Evolutionary conservation across 2,888 invertebrate genomes (phyloP).

Genomic region (Pterostichus niger): DNA sequence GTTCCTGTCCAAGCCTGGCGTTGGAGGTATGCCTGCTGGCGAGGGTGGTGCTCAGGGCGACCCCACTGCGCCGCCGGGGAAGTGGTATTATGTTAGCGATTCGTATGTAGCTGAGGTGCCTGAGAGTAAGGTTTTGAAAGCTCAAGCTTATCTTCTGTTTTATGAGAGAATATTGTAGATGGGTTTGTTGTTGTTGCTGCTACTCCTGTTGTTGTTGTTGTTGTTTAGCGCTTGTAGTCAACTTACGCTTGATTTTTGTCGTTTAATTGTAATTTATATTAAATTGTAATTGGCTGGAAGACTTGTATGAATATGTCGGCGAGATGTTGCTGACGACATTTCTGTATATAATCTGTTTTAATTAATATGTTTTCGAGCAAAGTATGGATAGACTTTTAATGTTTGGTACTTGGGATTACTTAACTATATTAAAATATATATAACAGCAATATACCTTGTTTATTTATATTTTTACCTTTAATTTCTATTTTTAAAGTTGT

Average conservation of each 20-base stretch:
- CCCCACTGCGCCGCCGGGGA: slow-evolving; percentile 81
- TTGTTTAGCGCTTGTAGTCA: neutral
- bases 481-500: neutral
- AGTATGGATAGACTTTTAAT: slow-evolving; percentile 43
- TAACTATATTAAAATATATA: slow-evolving; percentile 39
- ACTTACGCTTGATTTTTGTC: slow-evolving; percentile 25
- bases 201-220: too few species aligned
- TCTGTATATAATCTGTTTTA: slow-evolving; percentile 22
- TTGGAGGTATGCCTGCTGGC: slow-evolving; percentile 67
- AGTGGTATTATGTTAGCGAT: slow-evolving; percentile 97
- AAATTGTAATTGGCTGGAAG: neutral
- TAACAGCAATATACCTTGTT: neutral
- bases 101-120: slow-evolving; percentile 90
- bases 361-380: slow-evolving; percentile 9
- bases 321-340: neutral
- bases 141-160: slow-evolving; percentile 97
- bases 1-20: slow-evolving; percentile 79
- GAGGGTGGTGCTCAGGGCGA: slow-evolving; percentile 77
- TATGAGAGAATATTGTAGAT: slow-evolving; percentile 93
- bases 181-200: too few species aligned
- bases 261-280: slow-evolving; percentile 16
- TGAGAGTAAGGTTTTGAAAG: slow-evolving; percentile 88
- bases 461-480: neutral
- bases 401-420: slow-evolving; percentile 55
- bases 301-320: neutral